Base-by-base conservation (phyloP, 2,888 invertebrate genomes). In the Drosophila kuntzei region DNA sequence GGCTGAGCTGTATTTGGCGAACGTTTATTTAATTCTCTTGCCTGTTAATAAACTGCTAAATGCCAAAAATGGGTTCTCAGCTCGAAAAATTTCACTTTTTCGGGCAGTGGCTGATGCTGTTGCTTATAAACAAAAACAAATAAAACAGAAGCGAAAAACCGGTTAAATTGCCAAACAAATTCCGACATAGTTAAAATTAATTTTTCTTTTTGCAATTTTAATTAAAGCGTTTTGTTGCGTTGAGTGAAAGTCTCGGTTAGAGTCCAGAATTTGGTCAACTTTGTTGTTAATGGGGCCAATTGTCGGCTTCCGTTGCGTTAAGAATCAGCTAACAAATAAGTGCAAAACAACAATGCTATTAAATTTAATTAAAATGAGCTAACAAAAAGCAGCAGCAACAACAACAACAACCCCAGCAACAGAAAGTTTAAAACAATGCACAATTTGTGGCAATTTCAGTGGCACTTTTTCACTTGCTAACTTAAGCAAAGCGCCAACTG, bases 141-240 rank as follows among this genome's bases (percentile, higher is more conserved):
- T 22, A 34, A 54, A 54, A 62, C 11, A 69, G 20, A 32, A 37
- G 37, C 25, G 2, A 27, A 37, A 60, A 82, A 82, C 87, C 81
- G 87, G 87, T 82, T 87, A 77, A 68, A 60, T 78, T 64, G 71
- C 54, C 60, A 76, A 54, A 61, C 71, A 76, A 84, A 81, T 72
- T 59, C 55, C 67, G 51, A 67, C 73, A 69, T 87, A 87, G 82
- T 77, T 82, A 62, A 78, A 81, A 82, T 89, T 80, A 82, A 89
- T 84, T 87, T 89, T 85, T 68, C 77, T 59, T 64, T 86, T 59
- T 58, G 79, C 81, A 87, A 78, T 82, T 89, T 82, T 89, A 82
- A 82, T 82, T 89, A 82, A 82, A 78, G 68, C 82, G 68, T 89
- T 89, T 87, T 84, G 67, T 65, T 41, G 62, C 76, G 76, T 80